phyloP scores from a whole-genome alignment of 1,140 invertebrate species.

The Magallana gigas region DNA sequence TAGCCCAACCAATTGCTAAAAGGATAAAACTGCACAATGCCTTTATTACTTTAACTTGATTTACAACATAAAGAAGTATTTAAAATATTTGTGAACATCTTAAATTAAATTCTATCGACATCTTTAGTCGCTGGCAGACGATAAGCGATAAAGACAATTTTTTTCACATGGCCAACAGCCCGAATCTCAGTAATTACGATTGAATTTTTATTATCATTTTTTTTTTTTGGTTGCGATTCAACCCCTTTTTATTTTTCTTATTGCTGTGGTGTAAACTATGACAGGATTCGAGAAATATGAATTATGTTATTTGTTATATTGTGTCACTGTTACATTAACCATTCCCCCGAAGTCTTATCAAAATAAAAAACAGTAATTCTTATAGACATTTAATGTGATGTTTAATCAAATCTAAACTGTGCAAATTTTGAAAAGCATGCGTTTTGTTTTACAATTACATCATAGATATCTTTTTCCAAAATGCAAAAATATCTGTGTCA shows the following conservation, averaged over 20 bases:
- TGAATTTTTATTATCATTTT: neutral
- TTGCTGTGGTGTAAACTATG: neutral
- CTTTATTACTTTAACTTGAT: slow-evolving; percentile 37
- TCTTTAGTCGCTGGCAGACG: slow-evolving; percentile 6
- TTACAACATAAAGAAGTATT: slow-evolving; percentile 32
- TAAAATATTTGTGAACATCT: slow-evolving; percentile 37
- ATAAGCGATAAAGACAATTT: slow-evolving; percentile 17
- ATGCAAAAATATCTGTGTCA: no score
- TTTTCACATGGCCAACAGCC: slow-evolving; percentile 7
- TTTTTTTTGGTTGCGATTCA: neutral
- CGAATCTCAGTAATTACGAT: slow-evolving; percentile 6
- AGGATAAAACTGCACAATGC: slow-evolving; percentile 26
- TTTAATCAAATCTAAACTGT: no score
- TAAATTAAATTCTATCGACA: slow-evolving; percentile 33
- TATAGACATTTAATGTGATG: no score
- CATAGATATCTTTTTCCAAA: no score
- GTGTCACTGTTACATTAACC: no score
- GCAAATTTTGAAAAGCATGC: no score
- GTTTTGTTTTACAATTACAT: no score
- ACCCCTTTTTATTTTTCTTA: neutral
- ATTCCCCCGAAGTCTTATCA: no score
- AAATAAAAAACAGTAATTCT: no score
- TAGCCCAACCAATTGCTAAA: neutral
- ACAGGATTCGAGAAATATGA: neutral
- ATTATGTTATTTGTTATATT: neutral